These are phyloP conservation scores for Hystrix cristata DNA, from an alignment of 2,113 vertebrate genomes.

Conservation along the genomic window DNA sequence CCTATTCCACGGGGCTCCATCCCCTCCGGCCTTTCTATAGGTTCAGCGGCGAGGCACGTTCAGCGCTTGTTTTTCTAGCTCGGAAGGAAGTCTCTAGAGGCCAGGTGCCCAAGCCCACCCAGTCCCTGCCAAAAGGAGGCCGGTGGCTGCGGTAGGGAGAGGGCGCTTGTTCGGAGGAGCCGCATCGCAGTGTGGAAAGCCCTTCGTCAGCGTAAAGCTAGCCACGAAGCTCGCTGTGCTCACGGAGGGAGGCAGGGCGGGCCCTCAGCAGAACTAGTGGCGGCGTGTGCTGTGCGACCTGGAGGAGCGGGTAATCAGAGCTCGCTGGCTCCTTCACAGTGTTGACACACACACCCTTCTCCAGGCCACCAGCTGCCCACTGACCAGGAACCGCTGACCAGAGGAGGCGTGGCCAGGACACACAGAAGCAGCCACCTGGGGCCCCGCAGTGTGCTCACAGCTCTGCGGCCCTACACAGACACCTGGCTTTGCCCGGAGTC, in stretches of 20 bases:
- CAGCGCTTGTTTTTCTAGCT: constrained; percentile 73
- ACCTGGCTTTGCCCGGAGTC: neutral
- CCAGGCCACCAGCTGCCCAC: neutral
- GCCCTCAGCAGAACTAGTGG: constrained; percentile 74
- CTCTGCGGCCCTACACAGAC: neutral
- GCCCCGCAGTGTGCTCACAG: neutral
- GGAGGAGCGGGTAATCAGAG: neutral
- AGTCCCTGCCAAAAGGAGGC: constrained; percentile 59
- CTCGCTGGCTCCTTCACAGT: neutral
- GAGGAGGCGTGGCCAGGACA: neutral
- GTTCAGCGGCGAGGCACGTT: neutral
- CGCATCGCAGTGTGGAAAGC: constrained; percentile 49
- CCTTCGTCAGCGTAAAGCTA: constrained; percentile 72
- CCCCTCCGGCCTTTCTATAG: constrained; percentile 56
- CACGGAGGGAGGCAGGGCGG: neutral
- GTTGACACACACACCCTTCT: constrained; percentile 47
- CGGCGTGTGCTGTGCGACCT: neutral
- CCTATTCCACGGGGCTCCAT: constrained; percentile 48
- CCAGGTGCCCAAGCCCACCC: neutral
- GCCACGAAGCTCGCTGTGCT: neutral
- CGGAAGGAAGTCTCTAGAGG: constrained; percentile 72
- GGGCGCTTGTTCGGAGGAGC: neutral
- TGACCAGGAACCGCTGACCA: neutral
- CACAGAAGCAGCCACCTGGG: neutral
- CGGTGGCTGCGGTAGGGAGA: constrained; percentile 60